Percentiles rank a stretch among this genome's conserved stretches.
phyloP scores from a whole-genome alignment of 1,140 invertebrate genomes.

The Mamestra configurata region DNA sequence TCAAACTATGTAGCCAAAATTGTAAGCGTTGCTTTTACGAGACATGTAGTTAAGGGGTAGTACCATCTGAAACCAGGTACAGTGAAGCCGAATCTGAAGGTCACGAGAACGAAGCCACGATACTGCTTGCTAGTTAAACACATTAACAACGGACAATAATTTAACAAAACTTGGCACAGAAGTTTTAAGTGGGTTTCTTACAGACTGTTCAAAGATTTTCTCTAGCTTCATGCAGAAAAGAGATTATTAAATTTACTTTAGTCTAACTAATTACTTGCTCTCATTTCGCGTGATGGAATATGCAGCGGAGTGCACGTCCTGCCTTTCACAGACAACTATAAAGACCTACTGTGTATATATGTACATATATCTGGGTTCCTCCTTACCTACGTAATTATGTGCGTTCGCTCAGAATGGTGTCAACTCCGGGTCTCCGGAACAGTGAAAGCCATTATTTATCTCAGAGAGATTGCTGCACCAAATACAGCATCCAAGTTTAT shows the following conservation, averaged over 20 bases:
- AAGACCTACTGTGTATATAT: neutral
- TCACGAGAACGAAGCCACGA: neutral
- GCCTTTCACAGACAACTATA: slow-evolving; percentile 33
- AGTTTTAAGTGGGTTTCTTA: neutral
- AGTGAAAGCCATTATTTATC: slow-evolving; percentile 36
- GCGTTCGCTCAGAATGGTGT: slow-evolving; percentile 35
- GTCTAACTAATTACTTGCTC: slow-evolving; percentile 53
- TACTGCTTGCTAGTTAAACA: neutral
- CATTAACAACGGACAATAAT: slow-evolving; percentile 23
- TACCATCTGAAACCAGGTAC: slow-evolving; percentile 41
- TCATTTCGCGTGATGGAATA: slow-evolving; percentile 54
- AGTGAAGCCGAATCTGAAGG: slow-evolving; percentile 13
- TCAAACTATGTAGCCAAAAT: neutral
- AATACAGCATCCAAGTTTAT: slow-evolving; percentile 11
- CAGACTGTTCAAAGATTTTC: neutral
- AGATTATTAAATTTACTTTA: slow-evolving; percentile 48
- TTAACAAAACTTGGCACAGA: neutral
- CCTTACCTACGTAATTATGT: slow-evolving; percentile 36
- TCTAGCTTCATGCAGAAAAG: neutral
- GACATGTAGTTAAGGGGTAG: neutral
- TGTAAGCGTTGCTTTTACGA: neutral
- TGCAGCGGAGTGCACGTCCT: slow-evolving; percentile 53
- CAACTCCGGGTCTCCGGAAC: slow-evolving; percentile 20
- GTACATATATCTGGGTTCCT: neutral
- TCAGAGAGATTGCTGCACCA: slow-evolving; percentile 25